phyloP scores from a whole-genome alignment of 2,797 vertebrate genomes.

The Heliangelus exortis region DNA sequence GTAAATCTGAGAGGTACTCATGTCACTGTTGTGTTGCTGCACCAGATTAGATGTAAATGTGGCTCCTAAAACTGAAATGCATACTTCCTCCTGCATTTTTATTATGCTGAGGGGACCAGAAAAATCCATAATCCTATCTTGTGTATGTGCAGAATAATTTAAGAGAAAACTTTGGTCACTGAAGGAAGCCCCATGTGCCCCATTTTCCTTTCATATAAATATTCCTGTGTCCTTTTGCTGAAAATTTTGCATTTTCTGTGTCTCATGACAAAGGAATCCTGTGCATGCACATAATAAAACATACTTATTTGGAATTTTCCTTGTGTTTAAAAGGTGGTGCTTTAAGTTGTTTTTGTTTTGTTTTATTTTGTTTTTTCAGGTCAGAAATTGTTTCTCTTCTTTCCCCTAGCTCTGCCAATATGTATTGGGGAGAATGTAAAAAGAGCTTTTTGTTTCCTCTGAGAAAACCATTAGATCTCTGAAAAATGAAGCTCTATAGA shows the following conservation, averaged over 20 bases:
- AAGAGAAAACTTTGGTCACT: not conserved
- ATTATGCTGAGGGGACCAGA: not conserved
- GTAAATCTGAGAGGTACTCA: not conserved
- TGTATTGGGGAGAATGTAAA: not conserved
- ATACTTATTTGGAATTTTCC: not conserved
- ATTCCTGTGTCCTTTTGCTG: not conserved
- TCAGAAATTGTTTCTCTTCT: not conserved
- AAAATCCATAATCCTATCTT: not conserved
- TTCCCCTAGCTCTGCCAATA: not conserved
- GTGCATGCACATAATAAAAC: not conserved
- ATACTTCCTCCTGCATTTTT: not conserved
- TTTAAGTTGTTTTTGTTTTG: not conserved
- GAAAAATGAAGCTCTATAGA: not conserved
- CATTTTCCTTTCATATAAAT: not conserved
- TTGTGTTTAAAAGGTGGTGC: not conserved
- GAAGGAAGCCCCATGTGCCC: not conserved
- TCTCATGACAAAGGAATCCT: not conserved
- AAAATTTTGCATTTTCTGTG: not conserved
- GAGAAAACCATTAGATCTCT: not conserved
- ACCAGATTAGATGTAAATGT: not conserved
- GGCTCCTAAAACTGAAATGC: not conserved
- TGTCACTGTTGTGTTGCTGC: not conserved
- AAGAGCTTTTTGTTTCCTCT: not conserved
- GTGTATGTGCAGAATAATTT: not conserved
- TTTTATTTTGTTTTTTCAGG: not conserved